These are phyloP conservation scores for Drosophila melanica DNA, from an alignment of 1,140 invertebrate species.

Conservation along the genomic window DNA sequence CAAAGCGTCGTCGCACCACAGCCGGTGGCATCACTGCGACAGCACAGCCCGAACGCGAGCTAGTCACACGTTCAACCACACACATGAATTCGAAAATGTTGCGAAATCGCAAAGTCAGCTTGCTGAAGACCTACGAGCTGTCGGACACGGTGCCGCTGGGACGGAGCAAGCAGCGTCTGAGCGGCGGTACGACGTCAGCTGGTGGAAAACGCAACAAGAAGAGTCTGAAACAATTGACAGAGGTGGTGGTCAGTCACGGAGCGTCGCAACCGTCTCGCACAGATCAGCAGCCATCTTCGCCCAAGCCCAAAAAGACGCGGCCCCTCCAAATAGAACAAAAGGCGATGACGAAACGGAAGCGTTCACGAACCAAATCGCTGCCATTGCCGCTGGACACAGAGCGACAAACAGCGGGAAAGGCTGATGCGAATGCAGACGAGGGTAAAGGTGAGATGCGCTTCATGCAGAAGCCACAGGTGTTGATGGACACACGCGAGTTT, in stretches of 20 bases:
- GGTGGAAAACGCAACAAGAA: slow-evolving; percentile 22
- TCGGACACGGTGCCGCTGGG: slow-evolving; percentile 34
- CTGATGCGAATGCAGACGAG: not conserved
- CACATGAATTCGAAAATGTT: slow-evolving; percentile 68
- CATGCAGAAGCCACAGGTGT: not conserved
- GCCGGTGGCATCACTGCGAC: not conserved
- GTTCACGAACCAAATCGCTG: slow-evolving; percentile 38
- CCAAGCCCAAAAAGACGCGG: not conserved
- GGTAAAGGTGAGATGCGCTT: not conserved
- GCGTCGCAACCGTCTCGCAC: not conserved
- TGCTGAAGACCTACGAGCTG: slow-evolving; percentile 65
- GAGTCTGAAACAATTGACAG: not conserved
- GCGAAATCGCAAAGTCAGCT: slow-evolving; percentile 65
- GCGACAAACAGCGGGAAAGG: not conserved
- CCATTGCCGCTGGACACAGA: slow-evolving; percentile 6
- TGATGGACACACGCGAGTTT: slow-evolving; percentile 20
- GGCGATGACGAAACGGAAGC: not conserved
- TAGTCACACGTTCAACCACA: slow-evolving; percentile 65
- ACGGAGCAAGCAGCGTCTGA: slow-evolving; percentile 48
- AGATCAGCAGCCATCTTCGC: not conserved
- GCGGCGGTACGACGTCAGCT: slow-evolving; percentile 25
- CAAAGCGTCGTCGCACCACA: slow-evolving; percentile 48
- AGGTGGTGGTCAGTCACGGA: not conserved
- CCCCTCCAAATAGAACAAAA: not conserved
- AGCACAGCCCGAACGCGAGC: slow-evolving; percentile 34